These are phyloP conservation scores for Cricetomys ansorgei DNA, from an alignment of 2,113 vertebrate genomes.

Conservation along the genomic window DNA sequence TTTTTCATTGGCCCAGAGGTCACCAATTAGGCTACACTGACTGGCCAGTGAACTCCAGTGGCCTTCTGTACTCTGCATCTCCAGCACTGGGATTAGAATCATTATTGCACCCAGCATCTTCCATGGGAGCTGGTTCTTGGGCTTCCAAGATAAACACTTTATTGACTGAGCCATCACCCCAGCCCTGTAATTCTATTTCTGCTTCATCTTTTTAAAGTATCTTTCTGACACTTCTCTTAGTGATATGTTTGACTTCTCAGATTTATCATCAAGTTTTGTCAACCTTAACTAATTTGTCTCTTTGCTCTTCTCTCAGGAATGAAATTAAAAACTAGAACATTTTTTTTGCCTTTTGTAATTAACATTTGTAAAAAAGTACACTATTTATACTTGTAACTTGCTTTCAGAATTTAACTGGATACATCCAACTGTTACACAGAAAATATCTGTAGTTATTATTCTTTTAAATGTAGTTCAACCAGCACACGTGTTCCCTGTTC, in stretches of 20 bases:
- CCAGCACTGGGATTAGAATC: neutral
- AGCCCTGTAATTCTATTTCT: neutral
- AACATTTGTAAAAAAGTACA: conserved; percentile 19
- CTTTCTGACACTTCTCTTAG: neutral
- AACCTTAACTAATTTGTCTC: neutral
- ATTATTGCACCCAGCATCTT: neutral
- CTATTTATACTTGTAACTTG: neutral
- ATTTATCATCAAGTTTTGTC: neutral
- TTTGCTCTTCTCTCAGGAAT: neutral
- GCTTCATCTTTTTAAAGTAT: neutral
- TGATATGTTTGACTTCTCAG: neutral
- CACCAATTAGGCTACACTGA: neutral
- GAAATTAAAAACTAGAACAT: neutral
- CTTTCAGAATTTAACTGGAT: neutral
- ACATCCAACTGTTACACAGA: neutral
- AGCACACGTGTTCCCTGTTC: neutral
- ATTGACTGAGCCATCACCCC: neutral
- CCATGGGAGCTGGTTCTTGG: neutral
- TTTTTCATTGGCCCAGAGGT: neutral
- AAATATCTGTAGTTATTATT: neutral
- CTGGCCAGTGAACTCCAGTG: neutral
- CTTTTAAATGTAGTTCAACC: neutral
- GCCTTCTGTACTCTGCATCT: neutral
- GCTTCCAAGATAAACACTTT: neutral
- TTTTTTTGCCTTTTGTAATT: neutral